Percentiles rank a stretch among this genome's conserved stretches.
These are phyloP conservation scores for Acyrthosiphon pisum DNA, from an alignment of 1,140 invertebrate species.

Conservation along the genomic window DNA sequence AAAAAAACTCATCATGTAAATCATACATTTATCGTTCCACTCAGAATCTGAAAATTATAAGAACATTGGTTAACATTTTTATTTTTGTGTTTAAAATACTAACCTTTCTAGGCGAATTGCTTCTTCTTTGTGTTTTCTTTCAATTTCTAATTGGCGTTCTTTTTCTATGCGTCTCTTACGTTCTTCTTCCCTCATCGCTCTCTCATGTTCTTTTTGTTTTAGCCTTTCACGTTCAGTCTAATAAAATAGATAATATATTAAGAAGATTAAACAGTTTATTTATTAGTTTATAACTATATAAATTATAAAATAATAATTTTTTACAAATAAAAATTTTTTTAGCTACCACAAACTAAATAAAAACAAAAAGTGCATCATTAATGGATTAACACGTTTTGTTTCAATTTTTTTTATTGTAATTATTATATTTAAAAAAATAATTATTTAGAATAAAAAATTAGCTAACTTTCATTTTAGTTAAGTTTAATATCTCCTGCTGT, in stretches of 20 bases:
- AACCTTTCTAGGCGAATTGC: constrained; percentile 74
- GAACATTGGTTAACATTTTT: constrained; percentile 14
- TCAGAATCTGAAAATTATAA: too few species aligned
- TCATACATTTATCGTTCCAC: too few species aligned
- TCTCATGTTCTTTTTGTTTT: constrained; percentile 77
- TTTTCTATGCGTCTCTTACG: constrained; percentile 76
- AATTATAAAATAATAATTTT: too few species aligned
- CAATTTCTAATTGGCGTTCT: constrained; percentile 75
- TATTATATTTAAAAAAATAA: background rate
- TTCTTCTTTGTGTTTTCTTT: constrained; percentile 80
- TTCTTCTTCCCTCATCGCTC: constrained; percentile 76
- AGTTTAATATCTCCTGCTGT: constrained; percentile 40
- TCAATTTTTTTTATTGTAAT: background rate
- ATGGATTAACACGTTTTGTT: background rate
- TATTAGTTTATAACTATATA: too few species aligned
- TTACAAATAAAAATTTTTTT: background rate
- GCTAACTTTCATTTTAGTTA: constrained; percentile 45
- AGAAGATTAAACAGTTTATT: too few species aligned
- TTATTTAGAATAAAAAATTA: background rate
- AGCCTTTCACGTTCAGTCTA: constrained; percentile 80
- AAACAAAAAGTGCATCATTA: background rate
- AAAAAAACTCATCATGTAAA: too few species aligned
- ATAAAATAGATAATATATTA: background rate
- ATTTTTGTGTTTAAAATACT: constrained; percentile 28
- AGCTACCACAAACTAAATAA: background rate